Conservation (phyloP, 2,888 invertebrate genomes). For the Melikaiella ostensackeni region DNA sequence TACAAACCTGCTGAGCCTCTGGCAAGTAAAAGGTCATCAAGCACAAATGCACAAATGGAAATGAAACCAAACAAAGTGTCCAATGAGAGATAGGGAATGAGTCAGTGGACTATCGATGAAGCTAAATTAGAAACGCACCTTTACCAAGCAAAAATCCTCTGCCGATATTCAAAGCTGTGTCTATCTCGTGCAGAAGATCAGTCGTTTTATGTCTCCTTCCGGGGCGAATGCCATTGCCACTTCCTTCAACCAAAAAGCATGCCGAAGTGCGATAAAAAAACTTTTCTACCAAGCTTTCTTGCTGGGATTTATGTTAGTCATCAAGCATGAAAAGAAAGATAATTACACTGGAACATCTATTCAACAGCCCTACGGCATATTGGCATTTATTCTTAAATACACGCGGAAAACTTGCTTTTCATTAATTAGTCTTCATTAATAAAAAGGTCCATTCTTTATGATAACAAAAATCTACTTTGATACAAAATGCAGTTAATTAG, state of each 20-base stretch:
- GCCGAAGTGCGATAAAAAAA: conserved; percentile 53
- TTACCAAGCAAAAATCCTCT: conserved; percentile 82
- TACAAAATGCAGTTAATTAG: too few species aligned
- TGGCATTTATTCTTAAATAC: too few species aligned
- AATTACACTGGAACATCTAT: too few species aligned
- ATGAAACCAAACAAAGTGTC: conserved; percentile 16
- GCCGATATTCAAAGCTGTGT: conserved; percentile 80
- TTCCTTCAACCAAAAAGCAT: conserved; percentile 67
- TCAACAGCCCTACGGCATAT: too few species aligned
- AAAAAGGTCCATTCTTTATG: too few species aligned
- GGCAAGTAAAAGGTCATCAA: neutral
- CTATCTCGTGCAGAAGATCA: conserved; percentile 82
- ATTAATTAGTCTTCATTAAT: too few species aligned
- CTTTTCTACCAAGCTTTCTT: neutral
- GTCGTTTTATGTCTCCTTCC: conserved; percentile 62
- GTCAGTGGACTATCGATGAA: conserved; percentile 26
- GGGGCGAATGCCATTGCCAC: conserved; percentile 60
- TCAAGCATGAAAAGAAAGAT: neutral
- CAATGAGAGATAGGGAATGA: conserved; percentile 32
- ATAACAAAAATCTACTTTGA: too few species aligned
- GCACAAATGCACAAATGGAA: conserved; percentile 18
- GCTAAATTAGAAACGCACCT: conserved; percentile 72
- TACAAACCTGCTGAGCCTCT: conserved; percentile 18
- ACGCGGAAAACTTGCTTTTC: too few species aligned
- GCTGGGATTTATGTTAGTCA: neutral